Percentiles rank a stretch among this genome's conserved stretches.
These are phyloP conservation scores for Syrrhaptes paradoxus DNA, from an alignment of 2,113 vertebrate genomes.

Conservation along the genomic window DNA sequence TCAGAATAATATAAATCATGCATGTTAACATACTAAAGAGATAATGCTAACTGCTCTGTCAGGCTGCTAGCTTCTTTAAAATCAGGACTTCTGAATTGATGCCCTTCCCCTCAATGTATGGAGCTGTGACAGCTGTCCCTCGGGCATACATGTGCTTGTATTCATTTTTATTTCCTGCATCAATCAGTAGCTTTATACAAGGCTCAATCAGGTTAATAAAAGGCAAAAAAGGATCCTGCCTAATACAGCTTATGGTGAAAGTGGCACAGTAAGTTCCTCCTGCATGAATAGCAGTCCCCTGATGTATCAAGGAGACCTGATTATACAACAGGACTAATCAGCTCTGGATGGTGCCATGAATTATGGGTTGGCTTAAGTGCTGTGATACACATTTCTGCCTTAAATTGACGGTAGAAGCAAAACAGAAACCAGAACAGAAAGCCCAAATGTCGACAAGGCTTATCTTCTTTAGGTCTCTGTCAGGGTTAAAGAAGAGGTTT, in stretches of 20 bases:
- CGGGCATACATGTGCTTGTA: fast-evolving
- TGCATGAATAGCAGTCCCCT: slow-evolving; percentile 22
- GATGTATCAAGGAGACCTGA: slow-evolving; percentile 39
- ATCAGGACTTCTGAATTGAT: not conserved
- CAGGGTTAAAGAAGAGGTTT: slow-evolving; percentile 20
- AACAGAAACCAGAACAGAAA: slow-evolving; percentile 38
- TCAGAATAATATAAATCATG: slow-evolving; percentile 54
- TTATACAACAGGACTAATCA: slow-evolving; percentile 60
- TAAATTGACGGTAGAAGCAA: slow-evolving; percentile 6
- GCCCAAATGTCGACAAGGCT: not conserved
- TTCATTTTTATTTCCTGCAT: not conserved
- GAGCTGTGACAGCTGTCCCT: not conserved
- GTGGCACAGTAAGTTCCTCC: slow-evolving; percentile 28
- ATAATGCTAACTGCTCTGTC: not conserved
- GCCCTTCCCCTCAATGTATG: not conserved
- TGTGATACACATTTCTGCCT: slow-evolving; percentile 15
- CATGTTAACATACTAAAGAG: slow-evolving; percentile 37
- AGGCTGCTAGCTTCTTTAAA: not conserved
- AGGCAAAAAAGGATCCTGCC: not conserved
- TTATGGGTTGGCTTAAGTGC: slow-evolving; percentile 52
- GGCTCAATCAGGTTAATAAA: not conserved
- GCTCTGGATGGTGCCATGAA: slow-evolving; percentile 51
- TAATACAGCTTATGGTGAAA: not conserved
- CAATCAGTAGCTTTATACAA: not conserved
- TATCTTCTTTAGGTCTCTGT: slow-evolving; percentile 6